Base-by-base conservation (phyloP, 2,113 vertebrate genomes). In the Lophotis ruficrista region DNA sequence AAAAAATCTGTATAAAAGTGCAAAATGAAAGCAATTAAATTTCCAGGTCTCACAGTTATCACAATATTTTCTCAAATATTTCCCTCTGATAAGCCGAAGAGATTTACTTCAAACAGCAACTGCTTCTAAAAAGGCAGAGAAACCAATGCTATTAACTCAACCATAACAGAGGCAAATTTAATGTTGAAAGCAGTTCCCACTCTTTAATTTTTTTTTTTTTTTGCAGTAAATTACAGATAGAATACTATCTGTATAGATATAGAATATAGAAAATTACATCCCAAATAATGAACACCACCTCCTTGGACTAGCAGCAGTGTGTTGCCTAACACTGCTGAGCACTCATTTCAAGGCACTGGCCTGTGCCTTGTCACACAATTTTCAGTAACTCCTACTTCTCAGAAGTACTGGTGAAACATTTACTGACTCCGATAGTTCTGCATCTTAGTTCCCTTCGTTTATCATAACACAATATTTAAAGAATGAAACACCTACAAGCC, bases 11-110 rank as follows among this genome's bases (percentile, higher is more conserved):
- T 53, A 83, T 72, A 94, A 89, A 84, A 20, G 61, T 93, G 78
- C 69, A 76, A 95, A 96, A 87, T 84, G 17, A 94, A 94, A 94
- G 65, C 69, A 95, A 92, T 77, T 90, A 53, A 43, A 89, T 94
- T 95, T 94, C 76, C 80, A 93, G 30, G n/a, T 73, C 51, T 81
- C 31, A 45, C 22, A 81, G 69, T 94, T 97, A 87, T 93, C 82
- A 90, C 70, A 88, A 61, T 92, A 81, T 94, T 95, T 95, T 92
- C 87, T 94, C 43, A 62, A 90, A 66, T 64, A 62, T 56, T 71
- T 92, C 68, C 86, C 51, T 64, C 57, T 93, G 75, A 92, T 61
- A 93, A 92, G 47, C 1, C 1, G 87, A 71, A 94, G 53, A 81
- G 31, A 89, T 83, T 85, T 82, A 48, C 75, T 90, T 90, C 12